Conservation (phyloP, 37 sponge, comb jelly and placozoan genomes). For the Tethya wilhelma region DNA sequence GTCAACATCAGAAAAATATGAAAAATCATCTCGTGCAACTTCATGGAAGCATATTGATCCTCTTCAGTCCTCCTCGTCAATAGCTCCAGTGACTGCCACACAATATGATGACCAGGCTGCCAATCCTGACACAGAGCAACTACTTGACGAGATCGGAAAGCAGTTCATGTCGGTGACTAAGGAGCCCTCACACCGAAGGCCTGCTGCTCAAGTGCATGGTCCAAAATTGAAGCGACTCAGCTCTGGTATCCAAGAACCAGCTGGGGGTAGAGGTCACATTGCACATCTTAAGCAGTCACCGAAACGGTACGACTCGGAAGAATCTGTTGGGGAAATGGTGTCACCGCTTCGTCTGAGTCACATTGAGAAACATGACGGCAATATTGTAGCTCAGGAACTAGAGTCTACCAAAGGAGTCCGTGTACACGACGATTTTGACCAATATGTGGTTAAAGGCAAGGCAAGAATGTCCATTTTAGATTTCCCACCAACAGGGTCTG, state of each 20-base stretch:
- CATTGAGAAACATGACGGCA: slow-evolving; percentile 32
- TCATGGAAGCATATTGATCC: neutral
- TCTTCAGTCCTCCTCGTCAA: no score
- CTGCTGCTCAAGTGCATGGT: neutral
- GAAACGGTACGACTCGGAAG: neutral
- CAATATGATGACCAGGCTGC: no score
- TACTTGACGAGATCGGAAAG: slow-evolving; percentile 27
- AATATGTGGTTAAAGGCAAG: neutral
- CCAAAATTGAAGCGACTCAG: slow-evolving; percentile 29
- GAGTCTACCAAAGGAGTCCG: slow-evolving; percentile 39
- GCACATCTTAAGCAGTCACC: neutral
- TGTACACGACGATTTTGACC: neutral
- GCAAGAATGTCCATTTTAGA: neutral
- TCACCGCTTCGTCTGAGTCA: slow-evolving; percentile 3
- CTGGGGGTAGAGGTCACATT: neutral
- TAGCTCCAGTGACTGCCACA: no score
- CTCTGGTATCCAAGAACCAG: neutral
- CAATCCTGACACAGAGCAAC: no score
- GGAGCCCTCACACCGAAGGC: slow-evolving; percentile 31
- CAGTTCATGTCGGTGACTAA: slow-evolving; percentile 40
- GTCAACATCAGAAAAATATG: neutral
- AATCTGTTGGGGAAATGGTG: slow-evolving; percentile 21
- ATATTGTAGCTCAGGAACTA: slow-evolving; percentile 43
- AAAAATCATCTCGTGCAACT: neutral
- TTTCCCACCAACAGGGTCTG: no score